Evolutionary conservation across 2,888 invertebrate genomes (phyloP).

Genomic region (Netelia fuscicornis): DNA sequence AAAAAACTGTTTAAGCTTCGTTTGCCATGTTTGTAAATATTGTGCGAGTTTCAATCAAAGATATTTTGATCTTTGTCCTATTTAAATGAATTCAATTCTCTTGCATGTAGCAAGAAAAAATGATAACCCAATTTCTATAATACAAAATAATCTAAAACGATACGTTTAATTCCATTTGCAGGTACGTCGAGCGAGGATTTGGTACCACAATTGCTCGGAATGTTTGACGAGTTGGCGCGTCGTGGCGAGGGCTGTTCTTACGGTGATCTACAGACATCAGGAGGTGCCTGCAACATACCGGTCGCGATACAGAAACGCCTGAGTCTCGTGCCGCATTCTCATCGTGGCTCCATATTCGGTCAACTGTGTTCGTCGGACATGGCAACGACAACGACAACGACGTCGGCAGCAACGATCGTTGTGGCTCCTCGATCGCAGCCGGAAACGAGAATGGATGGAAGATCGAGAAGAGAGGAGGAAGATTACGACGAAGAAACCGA

Average conservation of each 20-base stretch:
- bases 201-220: slow-evolving; percentile 93
- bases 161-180: slow-evolving; percentile 82
- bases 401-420: slow-evolving; percentile 43
- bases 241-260: slow-evolving; percentile 77
- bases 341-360: slow-evolving; percentile 80
- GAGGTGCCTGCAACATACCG: slow-evolving; percentile 75
- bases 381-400: slow-evolving; percentile 44
- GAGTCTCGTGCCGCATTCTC: slow-evolving; percentile 79
- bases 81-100: too few species aligned
- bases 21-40: too few species aligned
- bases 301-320: slow-evolving; percentile 80
- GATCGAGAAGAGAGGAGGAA: slow-evolving; percentile 19
- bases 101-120: too few species aligned
- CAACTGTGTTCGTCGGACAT: slow-evolving; percentile 71
- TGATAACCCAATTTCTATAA: too few species aligned
- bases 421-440: slow-evolving; percentile 21
- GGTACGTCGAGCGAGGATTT: slow-evolving; percentile 93
- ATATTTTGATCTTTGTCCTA: too few species aligned
- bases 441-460: slow-evolving; percentile 45
- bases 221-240: slow-evolving; percentile 92
- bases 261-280: slow-evolving; percentile 71
- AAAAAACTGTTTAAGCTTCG: too few species aligned
- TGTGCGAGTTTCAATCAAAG: too few species aligned
- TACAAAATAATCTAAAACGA: too few species aligned
- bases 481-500: slow-evolving; percentile 19